phyloP scores from a whole-genome alignment of 2,797 vertebrate species.

The Amazona ochrocephala region DNA sequence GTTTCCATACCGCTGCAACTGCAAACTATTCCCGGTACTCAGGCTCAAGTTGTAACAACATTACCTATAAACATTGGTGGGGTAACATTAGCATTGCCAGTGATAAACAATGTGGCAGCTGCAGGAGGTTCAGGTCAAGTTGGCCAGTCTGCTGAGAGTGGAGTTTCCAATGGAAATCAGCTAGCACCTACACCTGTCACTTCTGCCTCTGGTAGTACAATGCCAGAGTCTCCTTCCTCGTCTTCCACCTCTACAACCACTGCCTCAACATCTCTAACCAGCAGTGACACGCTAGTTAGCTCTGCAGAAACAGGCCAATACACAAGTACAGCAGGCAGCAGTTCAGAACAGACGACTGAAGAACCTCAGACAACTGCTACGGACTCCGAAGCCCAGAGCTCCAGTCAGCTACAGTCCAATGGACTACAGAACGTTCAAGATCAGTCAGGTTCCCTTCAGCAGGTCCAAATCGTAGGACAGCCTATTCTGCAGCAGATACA shows the following conservation, averaged over 20 bases:
- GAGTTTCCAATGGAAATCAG: slow-evolving; percentile 92
- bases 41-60: slow-evolving; percentile 93
- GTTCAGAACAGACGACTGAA: slow-evolving; percentile 78
- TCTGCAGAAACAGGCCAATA: slow-evolving; percentile 85
- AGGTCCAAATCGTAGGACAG: slow-evolving; percentile 95
- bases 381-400: slow-evolving; percentile 80
- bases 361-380: slow-evolving; percentile 77
- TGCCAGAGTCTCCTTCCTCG: slow-evolving; percentile 81
- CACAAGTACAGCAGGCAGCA: slow-evolving; percentile 77
- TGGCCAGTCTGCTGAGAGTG: slow-evolving; percentile 88
- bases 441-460: slow-evolving; percentile 87
- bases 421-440: slow-evolving; percentile 89
- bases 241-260: slow-evolving; percentile 81
- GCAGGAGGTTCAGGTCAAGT: slow-evolving; percentile 89
- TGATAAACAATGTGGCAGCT: slow-evolving; percentile 90
- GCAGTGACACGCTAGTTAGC: slow-evolving; percentile 82
- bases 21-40: slow-evolving; percentile 92
- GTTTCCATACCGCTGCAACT: slow-evolving; percentile 95
- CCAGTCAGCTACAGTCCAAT: slow-evolving; percentile 88
- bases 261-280: slow-evolving; percentile 78
- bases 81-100: slow-evolving; percentile 93
- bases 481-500: slow-evolving; percentile 95
- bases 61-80: slow-evolving; percentile 97
- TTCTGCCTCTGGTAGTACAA: slow-evolving; percentile 78
- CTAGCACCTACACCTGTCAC: slow-evolving; percentile 86